phyloP scores from a whole-genome alignment of 2,113 vertebrate species.

The Rhinolophus sinicus region DNA sequence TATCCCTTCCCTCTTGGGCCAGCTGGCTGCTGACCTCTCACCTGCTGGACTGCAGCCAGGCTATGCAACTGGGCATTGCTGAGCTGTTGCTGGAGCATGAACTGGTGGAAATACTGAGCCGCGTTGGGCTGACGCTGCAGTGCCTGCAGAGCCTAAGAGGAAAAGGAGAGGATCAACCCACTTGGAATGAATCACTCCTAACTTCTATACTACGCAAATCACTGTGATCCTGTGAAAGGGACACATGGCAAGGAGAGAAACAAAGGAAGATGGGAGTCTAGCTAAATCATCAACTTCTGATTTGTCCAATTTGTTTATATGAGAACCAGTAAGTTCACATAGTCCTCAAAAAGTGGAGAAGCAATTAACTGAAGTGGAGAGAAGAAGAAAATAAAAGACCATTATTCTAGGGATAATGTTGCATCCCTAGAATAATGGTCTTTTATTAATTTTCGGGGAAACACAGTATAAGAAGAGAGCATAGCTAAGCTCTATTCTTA shows the following conservation, averaged over 20 bases:
- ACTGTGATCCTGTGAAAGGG: not conserved
- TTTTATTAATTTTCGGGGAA: no score
- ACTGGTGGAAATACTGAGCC: constrained; percentile 98
- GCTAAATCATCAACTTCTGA: not conserved
- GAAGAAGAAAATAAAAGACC: no score
- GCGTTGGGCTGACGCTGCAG: constrained; percentile 97
- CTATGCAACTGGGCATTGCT: constrained; percentile 96
- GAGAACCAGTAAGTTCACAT: not conserved
- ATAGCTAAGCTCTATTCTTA: not conserved
- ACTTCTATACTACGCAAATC: not conserved
- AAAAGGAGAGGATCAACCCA: constrained; percentile 28
- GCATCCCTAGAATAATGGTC: no score
- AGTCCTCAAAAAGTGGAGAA: not conserved
- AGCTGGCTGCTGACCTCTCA: constrained; percentile 83
- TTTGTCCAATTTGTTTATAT: not conserved
- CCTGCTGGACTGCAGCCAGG: constrained; percentile 98
- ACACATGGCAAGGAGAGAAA: not conserved
- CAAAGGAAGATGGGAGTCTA: not conserved
- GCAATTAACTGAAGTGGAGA: not conserved
- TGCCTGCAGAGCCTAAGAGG: constrained; percentile 94
- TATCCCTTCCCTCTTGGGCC: constrained; percentile 57
- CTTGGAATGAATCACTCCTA: not conserved
- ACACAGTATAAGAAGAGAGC: no score
- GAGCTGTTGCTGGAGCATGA: constrained; percentile 99
- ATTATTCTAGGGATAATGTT: no score